These are phyloP conservation scores for Ryuthela nishihirai DNA, from an alignment of 2,888 invertebrate genomes.

Conservation along the genomic window DNA sequence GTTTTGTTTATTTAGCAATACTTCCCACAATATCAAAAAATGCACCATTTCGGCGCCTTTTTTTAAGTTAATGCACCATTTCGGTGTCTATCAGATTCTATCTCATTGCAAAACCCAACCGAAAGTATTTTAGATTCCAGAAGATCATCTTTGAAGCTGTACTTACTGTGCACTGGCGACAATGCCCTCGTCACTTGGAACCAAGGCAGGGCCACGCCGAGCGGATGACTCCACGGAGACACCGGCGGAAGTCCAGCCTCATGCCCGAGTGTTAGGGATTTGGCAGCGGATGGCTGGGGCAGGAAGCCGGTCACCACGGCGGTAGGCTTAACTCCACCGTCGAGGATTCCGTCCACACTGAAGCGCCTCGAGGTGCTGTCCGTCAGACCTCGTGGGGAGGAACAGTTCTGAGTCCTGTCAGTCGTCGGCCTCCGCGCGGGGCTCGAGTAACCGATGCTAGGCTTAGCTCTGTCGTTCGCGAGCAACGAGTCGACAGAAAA, in stretches of 20 bases:
- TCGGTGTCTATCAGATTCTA: too few species aligned
- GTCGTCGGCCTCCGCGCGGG: too few species aligned
- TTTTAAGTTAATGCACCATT: too few species aligned
- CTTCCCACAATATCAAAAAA: too few species aligned
- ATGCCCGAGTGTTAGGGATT: not conserved
- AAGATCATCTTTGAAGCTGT: too few species aligned
- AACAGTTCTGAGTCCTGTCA: slow-evolving; percentile 8
- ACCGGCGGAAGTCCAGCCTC: slow-evolving; percentile 1
- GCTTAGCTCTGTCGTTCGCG: slow-evolving; percentile 7
- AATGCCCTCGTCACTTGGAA: slow-evolving; percentile 22
- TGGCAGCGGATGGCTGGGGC: slow-evolving; percentile 7
- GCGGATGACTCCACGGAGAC: slow-evolving; percentile 12
- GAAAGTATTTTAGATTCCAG: too few species aligned
- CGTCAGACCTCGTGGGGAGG: slow-evolving; percentile 5
- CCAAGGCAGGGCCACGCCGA: slow-evolving; percentile 27
- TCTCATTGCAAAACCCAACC: too few species aligned
- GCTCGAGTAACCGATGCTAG: too few species aligned
- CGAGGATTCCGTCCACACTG: slow-evolving; percentile 21
- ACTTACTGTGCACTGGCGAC: slow-evolving; percentile 34
- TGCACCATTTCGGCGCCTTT: too few species aligned
- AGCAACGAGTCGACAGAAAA: slow-evolving; percentile 32
- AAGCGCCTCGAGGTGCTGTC: slow-evolving; percentile 9
- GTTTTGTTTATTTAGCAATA: too few species aligned
- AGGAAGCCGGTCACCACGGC: not conserved
- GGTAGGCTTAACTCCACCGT: slow-evolving; percentile 8